Percentiles rank a stretch among this genome's conserved stretches.
phyloP scores from a whole-genome alignment of 2,797 vertebrate species.

The Oryzias sinensis region DNA sequence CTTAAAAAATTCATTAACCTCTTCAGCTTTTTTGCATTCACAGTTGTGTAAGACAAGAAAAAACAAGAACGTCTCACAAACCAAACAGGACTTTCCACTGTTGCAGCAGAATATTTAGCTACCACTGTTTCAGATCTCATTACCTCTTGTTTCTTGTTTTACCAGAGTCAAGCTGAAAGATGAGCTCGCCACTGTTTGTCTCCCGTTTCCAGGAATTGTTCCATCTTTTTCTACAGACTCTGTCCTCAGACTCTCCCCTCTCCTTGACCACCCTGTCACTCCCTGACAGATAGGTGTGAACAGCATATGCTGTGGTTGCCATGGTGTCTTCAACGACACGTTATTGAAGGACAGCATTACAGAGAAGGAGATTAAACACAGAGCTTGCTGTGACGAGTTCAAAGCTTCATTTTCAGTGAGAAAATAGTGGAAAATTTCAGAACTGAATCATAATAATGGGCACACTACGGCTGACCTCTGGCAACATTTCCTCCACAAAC shows the following conservation, averaged over 20 bases:
- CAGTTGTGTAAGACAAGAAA: no score
- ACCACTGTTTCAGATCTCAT: slow-evolving; percentile 27
- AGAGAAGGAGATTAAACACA: slow-evolving; percentile 35
- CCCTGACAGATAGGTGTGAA: slow-evolving; percentile 43
- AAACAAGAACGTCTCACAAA: no score
- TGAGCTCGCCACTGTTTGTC: slow-evolving; percentile 30
- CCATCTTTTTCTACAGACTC: slow-evolving; percentile 7
- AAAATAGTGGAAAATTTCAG: slow-evolving; percentile 29
- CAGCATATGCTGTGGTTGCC: slow-evolving; percentile 29
- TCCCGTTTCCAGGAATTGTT: slow-evolving; percentile 13
- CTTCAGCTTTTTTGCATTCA: no score
- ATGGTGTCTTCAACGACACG: slow-evolving; percentile 27
- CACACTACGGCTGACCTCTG: slow-evolving; percentile 8
- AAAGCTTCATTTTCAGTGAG: slow-evolving; percentile 40
- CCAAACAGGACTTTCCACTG: neutral
- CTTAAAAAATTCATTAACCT: no score
- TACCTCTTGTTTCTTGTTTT: slow-evolving; percentile 30
- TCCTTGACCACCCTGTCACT: slow-evolving; percentile 14
- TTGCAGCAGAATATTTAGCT: slow-evolving; percentile 24
- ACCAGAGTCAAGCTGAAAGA: slow-evolving; percentile 39
- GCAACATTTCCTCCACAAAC: slow-evolving; percentile 13
- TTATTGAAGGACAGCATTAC: slow-evolving; percentile 37
- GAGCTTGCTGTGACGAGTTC: slow-evolving; percentile 42
- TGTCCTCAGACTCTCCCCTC: neutral
- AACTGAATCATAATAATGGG: slow-evolving; percentile 39